Conservation (phyloP, 2,113 vertebrate genomes). For the Nestor notabilis region DNA sequence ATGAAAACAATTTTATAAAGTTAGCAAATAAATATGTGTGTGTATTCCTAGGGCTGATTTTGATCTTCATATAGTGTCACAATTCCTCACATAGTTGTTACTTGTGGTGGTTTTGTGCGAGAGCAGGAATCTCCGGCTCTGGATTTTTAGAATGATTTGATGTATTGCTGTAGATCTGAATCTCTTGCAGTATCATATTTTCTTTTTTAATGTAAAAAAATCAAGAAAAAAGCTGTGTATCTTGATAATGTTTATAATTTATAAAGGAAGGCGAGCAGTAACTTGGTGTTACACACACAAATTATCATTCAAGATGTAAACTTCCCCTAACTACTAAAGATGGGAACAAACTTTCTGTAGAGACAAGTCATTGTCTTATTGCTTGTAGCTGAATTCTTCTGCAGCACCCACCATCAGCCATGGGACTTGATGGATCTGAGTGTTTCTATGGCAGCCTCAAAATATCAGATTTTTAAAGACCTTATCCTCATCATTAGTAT, state of each 20-base stretch:
- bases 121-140: background rate
- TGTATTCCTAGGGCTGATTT: background rate
- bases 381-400: background rate
- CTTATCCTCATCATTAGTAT: background rate
- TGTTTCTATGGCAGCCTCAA: background rate
- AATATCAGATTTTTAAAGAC: background rate
- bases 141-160: background rate
- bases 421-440: background rate
- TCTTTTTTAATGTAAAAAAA: background rate
- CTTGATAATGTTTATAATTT: background rate
- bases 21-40: background rate
- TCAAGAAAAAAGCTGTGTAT: background rate
- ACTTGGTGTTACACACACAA: background rate
- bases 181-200: background rate
- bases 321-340: background rate
- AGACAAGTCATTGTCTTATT: background rate
- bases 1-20: background rate
- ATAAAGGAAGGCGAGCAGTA: background rate
- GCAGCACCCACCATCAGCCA: fast-evolving
- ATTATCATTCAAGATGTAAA: background rate
- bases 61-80: background rate
- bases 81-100: background rate
- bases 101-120: background rate
- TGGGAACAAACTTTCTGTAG: background rate
- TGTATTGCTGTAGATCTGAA: background rate